Percentiles rank a stretch among this genome's conserved stretches.
phyloP scores from a whole-genome alignment of 2,797 vertebrate species.

The Takifugu ocellatus region DNA sequence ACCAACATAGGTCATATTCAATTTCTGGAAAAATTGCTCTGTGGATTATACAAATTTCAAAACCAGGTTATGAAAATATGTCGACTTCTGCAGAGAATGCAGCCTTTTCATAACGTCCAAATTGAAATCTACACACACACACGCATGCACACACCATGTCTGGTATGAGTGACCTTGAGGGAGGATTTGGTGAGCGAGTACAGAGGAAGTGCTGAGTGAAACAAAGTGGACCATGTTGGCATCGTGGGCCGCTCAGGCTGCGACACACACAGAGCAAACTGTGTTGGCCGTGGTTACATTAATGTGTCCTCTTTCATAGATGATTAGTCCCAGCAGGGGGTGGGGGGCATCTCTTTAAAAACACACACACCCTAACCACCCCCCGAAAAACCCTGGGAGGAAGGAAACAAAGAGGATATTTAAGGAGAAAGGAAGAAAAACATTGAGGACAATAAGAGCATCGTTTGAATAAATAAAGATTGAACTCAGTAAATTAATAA shows the following conservation, averaged over 20 bases:
- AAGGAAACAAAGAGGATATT: slow-evolving; percentile 13
- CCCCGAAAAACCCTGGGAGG: slow-evolving; percentile 15
- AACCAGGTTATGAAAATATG: slow-evolving; percentile 53
- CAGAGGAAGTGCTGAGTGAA: slow-evolving; percentile 37
- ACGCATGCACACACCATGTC: slow-evolving; percentile 21
- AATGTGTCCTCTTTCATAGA: slow-evolving; percentile 75
- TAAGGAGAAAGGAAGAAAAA: slow-evolving; percentile 23
- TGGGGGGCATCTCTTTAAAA: slow-evolving; percentile 66
- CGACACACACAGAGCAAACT: slow-evolving; percentile 44
- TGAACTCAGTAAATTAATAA: slow-evolving; percentile 1
- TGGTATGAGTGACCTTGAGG: slow-evolving; percentile 58
- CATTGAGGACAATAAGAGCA: slow-evolving; percentile 27
- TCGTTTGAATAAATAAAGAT: slow-evolving; percentile 7
- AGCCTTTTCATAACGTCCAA: slow-evolving; percentile 50
- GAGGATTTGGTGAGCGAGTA: slow-evolving; percentile 49
- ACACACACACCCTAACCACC: slow-evolving; percentile 63
- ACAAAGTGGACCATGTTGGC: slow-evolving; percentile 63
- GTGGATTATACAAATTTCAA: slow-evolving; percentile 38
- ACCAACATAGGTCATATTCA: slow-evolving; percentile 1
- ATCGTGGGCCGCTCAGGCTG: slow-evolving; percentile 42
- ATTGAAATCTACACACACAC: slow-evolving; percentile 12
- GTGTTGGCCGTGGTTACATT: slow-evolving; percentile 59
- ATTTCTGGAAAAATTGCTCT: slow-evolving; percentile 27
- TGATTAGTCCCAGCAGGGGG: slow-evolving; percentile 77
- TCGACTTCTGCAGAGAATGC: slow-evolving; percentile 47